Base-by-base conservation (phyloP, 2,797 vertebrate genomes). In the Hypotaenidia philippensis region DNA sequence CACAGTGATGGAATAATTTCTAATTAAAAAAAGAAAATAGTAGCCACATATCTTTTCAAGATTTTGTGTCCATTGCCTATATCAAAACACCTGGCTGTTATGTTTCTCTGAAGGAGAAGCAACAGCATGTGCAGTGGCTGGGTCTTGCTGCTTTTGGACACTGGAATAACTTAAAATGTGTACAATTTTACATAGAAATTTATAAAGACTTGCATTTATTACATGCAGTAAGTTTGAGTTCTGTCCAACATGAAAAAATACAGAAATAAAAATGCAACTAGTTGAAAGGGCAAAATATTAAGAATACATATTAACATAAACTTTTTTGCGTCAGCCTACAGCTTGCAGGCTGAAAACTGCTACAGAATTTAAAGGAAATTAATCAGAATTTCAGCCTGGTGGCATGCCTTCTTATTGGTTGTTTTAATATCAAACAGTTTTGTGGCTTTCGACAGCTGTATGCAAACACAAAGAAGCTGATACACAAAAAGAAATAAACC, bases 111-210 rank as follows among this genome's bases (percentile, higher is more conserved):
- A 70, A 41, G 93, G 25, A 25, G 45, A 87, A 52, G 89, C 38
- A 69, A 71, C 25, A 21, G 76, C 40, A 26, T 93, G 76, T 78
- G 91, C 97, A 40, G 94, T 95, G 84, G 89, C 38, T 45, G 94
- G 49, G 50, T 95, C 95, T 45, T 91, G 53, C 76, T 95, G 96
- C 29, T 72, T 92, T 80, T 65, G 50, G 16, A 26, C 49, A 31
- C 65, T 83, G 45, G 55, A 71, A 63, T 21, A 78, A 16, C 38
- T 66, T 78, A 77, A 74, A 89, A 70, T 78, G 49, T 41, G 66
- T 86, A 72, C 7, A 16, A 70, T 76, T 72, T 59, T 44, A 78
- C 40, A 56, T 7, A 25, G 31, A 29, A 65, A 59, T 64, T 6
- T 68, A 50, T 36, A 50, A 87, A 86, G 6, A 50, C 5, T 47